Base-by-base conservation (phyloP, 2,888 invertebrate species). In the Agapetus fuscipes region DNA sequence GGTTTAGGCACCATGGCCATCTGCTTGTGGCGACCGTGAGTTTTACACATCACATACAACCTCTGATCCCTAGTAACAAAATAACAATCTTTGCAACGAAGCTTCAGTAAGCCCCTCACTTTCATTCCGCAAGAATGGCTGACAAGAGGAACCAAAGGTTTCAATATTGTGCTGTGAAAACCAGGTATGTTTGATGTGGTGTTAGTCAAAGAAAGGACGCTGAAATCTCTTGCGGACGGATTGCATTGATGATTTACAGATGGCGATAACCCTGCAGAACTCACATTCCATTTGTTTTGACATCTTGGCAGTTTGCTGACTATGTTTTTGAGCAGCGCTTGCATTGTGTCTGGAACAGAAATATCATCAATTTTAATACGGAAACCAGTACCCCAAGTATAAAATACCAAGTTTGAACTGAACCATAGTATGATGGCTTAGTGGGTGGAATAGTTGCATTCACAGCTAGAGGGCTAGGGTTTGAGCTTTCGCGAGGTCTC, bases 11-110 rank as follows among this genome's bases (percentile, higher is more conserved):
- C 71, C 69, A 80, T 79, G 11, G 77, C 62, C 76, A 80, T 81
- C 61, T 88, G 88, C 55, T 90, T 90, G 56, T 91, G 90, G 25
- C 88, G 73, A 14, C 80, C 80, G 54, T 77, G 77, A 17, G 78
- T 78, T 38, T 78, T 79, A 51, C 90, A 91, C 49, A 83, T 74
- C 28, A 85, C 76, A 58, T 77, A 83, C 50, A 76, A 55, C 41
- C 83, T 71, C 49, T 80, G 74, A 51, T 83, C 70, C 39, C 81
- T 63, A 29, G 71, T 64, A 9, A 84, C 79, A 53, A 82, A 71
- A 52, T 80, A 83, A 56, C 91, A 91, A 52, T 82, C 80, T 58
- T 79, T 80, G 55, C 91, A 91, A 27, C 90, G 75, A 37, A 76
- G 69, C 40, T 68, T 71, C 17, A 86, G 63, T 11, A 58, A 58